Percentiles rank a stretch among this genome's conserved stretches.
These are phyloP conservation scores for Tragelaphus imberbis DNA, from an alignment of 2,113 vertebrate genomes.

Conservation along the genomic window DNA sequence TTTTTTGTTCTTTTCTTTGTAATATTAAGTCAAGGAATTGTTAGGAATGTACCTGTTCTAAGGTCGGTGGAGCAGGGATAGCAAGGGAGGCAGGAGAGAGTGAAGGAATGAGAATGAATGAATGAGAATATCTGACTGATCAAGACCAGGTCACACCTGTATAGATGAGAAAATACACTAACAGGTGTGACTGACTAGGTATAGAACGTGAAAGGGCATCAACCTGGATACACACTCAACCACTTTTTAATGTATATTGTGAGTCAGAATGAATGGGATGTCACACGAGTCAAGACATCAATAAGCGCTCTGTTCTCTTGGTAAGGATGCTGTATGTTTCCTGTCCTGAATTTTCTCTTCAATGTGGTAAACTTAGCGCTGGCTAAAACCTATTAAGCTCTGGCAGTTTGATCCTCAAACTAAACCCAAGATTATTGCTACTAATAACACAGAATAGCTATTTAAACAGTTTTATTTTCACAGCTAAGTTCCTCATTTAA, in stretches of 20 bases:
- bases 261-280: neutral
- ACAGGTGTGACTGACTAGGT: neutral
- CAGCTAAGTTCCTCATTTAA: neutral
- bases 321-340: neutral
- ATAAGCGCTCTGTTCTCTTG: no score
- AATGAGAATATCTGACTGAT: neutral
- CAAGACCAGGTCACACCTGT: neutral
- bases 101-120: neutral
- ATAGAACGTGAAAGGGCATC: neutral
- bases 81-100: neutral
- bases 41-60: neutral
- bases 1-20: neutral
- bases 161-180: neutral
- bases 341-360: neutral
- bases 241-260: neutral
- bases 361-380: neutral
- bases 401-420: neutral
- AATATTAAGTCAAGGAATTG: neutral
- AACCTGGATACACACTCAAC: fast-evolving
- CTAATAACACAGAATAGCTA: neutral
- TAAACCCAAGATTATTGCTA: neutral
- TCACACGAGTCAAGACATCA: neutral
- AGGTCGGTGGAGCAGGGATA: neutral
- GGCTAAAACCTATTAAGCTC: neutral
- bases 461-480: neutral